Percentiles rank a stretch among this genome's conserved stretches.
Evolutionary conservation across 1,140 invertebrate genomes (phyloP).

Genomic region (Pachypsylla venusta): DNA sequence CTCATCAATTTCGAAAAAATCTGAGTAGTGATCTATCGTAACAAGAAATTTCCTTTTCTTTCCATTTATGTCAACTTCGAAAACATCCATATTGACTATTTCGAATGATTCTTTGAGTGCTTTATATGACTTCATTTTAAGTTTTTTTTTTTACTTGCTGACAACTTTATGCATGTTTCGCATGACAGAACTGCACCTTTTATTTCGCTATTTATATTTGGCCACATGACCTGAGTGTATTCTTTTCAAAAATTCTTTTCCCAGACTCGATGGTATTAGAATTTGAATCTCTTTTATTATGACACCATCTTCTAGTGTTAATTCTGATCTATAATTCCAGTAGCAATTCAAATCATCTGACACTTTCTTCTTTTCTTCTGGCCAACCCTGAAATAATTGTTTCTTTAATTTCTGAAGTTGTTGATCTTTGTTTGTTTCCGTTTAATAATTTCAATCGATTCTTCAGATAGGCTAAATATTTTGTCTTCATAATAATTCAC

Average conservation of each 20-base stretch:
- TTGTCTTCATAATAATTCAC: background rate
- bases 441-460: background rate
- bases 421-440: background rate
- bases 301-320: background rate
- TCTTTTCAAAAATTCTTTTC: background rate
- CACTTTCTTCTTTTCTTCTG: background rate
- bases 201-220: too few relatives aligned
- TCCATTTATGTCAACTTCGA: too few relatives aligned
- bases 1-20: too few relatives aligned
- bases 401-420: background rate
- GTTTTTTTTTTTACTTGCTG: too few relatives aligned
- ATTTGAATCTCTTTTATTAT: background rate
- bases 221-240: background rate
- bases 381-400: background rate
- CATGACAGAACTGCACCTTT: too few relatives aligned
- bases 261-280: background rate
- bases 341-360: background rate
- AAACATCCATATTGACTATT: too few relatives aligned
- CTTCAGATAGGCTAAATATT: background rate
- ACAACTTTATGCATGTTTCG: too few relatives aligned
- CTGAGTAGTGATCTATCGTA: too few relatives aligned
- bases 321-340: background rate
- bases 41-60: too few relatives aligned
- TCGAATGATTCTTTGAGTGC: too few relatives aligned
- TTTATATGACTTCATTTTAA: too few relatives aligned